Evolutionary conservation across 2,113 vertebrate species (phyloP).

Genomic region (Thamnaconus septentrionalis): DNA sequence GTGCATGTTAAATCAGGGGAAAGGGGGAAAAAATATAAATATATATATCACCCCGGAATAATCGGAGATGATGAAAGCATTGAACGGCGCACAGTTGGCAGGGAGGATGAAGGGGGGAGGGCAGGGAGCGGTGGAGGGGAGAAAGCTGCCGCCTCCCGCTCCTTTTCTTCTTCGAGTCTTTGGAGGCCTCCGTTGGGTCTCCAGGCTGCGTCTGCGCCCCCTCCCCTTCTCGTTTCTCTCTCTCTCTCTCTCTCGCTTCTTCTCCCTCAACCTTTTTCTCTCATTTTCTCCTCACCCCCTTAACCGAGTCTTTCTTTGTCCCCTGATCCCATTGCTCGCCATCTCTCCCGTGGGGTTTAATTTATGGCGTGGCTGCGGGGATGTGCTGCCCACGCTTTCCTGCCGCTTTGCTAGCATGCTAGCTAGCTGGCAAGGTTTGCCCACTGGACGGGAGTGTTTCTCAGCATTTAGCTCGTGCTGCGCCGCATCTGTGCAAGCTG

Average conservation of each 20-base stretch:
- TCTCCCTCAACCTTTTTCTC: conserved; percentile 17
- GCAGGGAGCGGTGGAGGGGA: conserved; percentile 5
- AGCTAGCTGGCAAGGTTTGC: conserved; percentile 37
- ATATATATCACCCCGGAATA: conserved; percentile 40
- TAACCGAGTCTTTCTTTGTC: no score
- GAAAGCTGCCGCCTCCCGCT: conserved; percentile 50
- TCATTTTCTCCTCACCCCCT: conserved; percentile 48
- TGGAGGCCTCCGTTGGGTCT: conserved; percentile 48
- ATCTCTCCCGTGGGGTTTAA: conserved; percentile 68
- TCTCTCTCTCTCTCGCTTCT: conserved; percentile 39
- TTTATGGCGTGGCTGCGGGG: conserved; percentile 66
- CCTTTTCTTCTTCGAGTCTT: conserved; percentile 53
- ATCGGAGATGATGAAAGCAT: conserved; percentile 60
- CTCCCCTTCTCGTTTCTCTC: conserved; percentile 44
- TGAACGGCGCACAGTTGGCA: conserved; percentile 47
- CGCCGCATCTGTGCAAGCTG: conserved; percentile 11
- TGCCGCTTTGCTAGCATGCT: conserved; percentile 58
- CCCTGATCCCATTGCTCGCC: conserved; percentile 45
- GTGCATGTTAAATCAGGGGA: conserved; percentile 43
- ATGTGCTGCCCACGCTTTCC: conserved; percentile 65
- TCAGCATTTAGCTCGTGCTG: conserved; percentile 4
- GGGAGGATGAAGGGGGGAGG: conserved; percentile 29
- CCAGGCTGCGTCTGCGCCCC: conserved; percentile 39
- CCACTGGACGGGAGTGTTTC: conserved; percentile 37
- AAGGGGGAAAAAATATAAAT: no score